A percentile compares a stretch with the other conserved stretches of the same genome.
These are phyloP conservation scores for Aplocera efformata DNA, from an alignment of 2,888 invertebrate species.

Conservation along the genomic window DNA sequence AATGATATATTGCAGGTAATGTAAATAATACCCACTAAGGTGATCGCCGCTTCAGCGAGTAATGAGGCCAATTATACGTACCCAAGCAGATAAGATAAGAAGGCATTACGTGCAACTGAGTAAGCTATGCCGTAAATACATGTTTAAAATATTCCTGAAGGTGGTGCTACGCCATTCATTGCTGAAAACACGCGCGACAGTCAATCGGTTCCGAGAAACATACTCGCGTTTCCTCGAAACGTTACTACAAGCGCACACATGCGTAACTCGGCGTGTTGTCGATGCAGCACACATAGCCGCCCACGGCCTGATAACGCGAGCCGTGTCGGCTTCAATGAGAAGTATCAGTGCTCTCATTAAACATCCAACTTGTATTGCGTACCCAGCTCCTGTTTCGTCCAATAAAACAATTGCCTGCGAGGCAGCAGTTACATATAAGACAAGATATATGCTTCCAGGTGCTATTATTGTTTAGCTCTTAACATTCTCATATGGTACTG, in stretches of 20 bases:
- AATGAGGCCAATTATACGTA: constrained; percentile 29
- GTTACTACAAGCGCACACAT: constrained; percentile 70
- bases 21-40: constrained; percentile 16
- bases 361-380: constrained; percentile 60
- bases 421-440: constrained; percentile 31
- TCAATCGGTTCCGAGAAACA: constrained; percentile 71
- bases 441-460: not conserved
- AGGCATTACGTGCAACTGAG: constrained; percentile 12
- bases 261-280: constrained; percentile 38
- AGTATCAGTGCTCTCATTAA: constrained; percentile 73
- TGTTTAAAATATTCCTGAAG: constrained; percentile 34
- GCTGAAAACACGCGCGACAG: constrained; percentile 72
- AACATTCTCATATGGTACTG: no score
- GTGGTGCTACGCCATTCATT: constrained; percentile 59
- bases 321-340: constrained; percentile 59
- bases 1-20: not conserved
- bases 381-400: constrained; percentile 65
- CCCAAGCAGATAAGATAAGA: constrained; percentile 34
- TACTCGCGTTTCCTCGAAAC: constrained; percentile 77
- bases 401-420: constrained; percentile 63
- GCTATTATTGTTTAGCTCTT: no score
- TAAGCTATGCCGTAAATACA: constrained; percentile 16
- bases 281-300: constrained; percentile 58
- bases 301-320: constrained; percentile 71
- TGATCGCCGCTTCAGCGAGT: constrained; percentile 22